phyloP scores from a whole-genome alignment of 2,797 vertebrate species.

The Synanceia verrucosa region DNA sequence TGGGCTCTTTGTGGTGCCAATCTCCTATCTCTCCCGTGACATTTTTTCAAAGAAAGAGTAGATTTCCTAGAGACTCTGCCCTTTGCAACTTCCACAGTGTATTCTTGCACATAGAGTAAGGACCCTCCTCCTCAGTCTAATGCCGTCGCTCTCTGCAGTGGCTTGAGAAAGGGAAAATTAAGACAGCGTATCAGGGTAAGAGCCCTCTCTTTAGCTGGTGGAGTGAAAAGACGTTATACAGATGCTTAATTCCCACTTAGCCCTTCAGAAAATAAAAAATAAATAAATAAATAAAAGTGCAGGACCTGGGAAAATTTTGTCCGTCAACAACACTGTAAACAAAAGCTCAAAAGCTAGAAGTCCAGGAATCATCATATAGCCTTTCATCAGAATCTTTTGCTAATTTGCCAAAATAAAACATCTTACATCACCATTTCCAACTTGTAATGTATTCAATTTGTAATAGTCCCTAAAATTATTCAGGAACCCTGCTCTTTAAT shows the following conservation, averaged over 20 bases:
- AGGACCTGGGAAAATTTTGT: constrained; percentile 73
- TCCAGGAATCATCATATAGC: not conserved
- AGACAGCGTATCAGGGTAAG: constrained; percentile 90
- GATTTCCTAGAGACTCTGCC: constrained; percentile 99
- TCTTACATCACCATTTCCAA: constrained; percentile 6
- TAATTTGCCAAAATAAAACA: constrained; percentile 23
- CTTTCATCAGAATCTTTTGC: constrained; percentile 10
- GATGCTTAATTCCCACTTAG: constrained; percentile 78
- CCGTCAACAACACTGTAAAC: constrained; percentile 43
- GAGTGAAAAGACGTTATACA: constrained; percentile 76
- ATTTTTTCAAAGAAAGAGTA: constrained; percentile 99
- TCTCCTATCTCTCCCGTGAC: constrained; percentile 98
- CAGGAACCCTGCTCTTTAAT: constrained; percentile 42
- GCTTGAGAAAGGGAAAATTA: constrained; percentile 86
- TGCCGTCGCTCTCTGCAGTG: constrained; percentile 83
- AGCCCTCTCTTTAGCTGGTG: constrained; percentile 76
- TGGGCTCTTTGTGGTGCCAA: constrained; percentile 99
- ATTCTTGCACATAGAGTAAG: constrained; percentile 89
- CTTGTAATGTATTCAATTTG: constrained; percentile 31
- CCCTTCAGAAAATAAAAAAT: too few relatives aligned
- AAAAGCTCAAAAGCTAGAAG: constrained; percentile 25
- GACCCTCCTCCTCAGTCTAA: constrained; percentile 88
- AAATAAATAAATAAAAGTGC: constrained; percentile 68
- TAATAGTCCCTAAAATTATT: constrained; percentile 43
- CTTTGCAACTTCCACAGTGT: constrained; percentile 97